A percentile compares a stretch with the other conserved stretches of the same genome.
phyloP scores from a whole-genome alignment of 2,113 vertebrate species.

The Microcebus murinus region DNA sequence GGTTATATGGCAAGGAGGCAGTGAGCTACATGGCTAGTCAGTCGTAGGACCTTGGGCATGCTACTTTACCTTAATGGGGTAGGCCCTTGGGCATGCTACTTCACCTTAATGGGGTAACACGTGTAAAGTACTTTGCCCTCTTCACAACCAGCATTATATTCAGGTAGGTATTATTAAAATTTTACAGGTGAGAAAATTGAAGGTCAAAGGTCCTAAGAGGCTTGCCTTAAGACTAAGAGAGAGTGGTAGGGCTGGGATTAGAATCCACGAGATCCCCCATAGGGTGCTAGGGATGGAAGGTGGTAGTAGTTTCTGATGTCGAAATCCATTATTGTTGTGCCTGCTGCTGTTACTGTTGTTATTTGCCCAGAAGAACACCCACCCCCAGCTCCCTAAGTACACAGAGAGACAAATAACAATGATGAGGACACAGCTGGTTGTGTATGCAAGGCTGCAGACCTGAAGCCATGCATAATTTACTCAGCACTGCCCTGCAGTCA shows the following conservation, averaged over 20 bases:
- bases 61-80: background rate
- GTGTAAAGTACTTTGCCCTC: background rate
- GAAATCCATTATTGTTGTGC: background rate
- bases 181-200: background rate
- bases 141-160: background rate
- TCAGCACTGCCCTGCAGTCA: slow-evolving; percentile 66
- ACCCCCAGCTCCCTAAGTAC: background rate
- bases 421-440: slow-evolving; percentile 53
- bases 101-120: background rate
- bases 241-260: background rate
- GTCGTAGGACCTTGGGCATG: background rate
- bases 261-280: background rate
- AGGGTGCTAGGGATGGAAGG: background rate
- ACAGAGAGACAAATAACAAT: slow-evolving; percentile 30
- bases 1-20: background rate
- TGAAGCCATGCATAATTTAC: slow-evolving; percentile 71
- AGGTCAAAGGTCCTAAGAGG: background rate
- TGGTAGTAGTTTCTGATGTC: background rate
- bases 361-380: slow-evolving; percentile 9
- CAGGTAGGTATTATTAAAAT: background rate
- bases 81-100: background rate
- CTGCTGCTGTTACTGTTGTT: background rate
- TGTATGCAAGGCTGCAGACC: slow-evolving; percentile 56
- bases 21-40: background rate
- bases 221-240: background rate